Base-by-base conservation (phyloP, 1,140 invertebrate species). In the Monomorium pharaonis region DNA sequence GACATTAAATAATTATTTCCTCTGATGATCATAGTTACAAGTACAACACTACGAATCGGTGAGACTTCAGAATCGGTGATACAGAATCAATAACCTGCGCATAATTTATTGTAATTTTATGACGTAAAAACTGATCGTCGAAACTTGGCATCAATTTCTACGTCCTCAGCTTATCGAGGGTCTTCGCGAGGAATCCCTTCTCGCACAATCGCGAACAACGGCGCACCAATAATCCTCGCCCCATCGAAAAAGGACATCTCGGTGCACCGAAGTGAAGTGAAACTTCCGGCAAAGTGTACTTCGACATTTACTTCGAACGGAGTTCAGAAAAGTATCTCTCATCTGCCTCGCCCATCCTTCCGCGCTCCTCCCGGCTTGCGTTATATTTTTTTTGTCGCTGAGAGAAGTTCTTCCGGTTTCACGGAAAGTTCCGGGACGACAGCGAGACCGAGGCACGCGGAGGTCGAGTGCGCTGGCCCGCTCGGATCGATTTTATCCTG, bases 281-380 rank as follows among this genome's bases (percentile, higher is more conserved):
- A 84, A 84, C 81, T 84, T 84, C 44, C 70, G 47, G 44, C 44
- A 37, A 30, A 84, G 60, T 84, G 33, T 77, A 77, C 81, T 84
- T 77, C 12, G 60, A 84, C 72, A 44, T 77, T 84, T 77, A 84
- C 56, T 62, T 49, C 27, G 56, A 84, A 84, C 58, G n/a, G 30
- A 84, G 81, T 77, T 84, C 27, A 63, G 70, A 77, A 84, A 51
- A 84, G 81, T 84, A 75, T 77, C 74, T 60, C 12, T 84, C 81
- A 77, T 77, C 74, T 77, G 56, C 58, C 58, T 77, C 47, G 24
- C 16, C 18, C 6, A 5, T 37, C 5, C 7, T 3, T 16, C 3
- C n/a, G 6, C 65, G 4, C 37, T 3, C 37, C 37, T 7, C 37
- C 1, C 18, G 5, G 49, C 6, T 7, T 18, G 16, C 21, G 21